Evolutionary conservation across 2,888 invertebrate genomes (phyloP).

Genomic region (Apodemia arnacis): DNA sequence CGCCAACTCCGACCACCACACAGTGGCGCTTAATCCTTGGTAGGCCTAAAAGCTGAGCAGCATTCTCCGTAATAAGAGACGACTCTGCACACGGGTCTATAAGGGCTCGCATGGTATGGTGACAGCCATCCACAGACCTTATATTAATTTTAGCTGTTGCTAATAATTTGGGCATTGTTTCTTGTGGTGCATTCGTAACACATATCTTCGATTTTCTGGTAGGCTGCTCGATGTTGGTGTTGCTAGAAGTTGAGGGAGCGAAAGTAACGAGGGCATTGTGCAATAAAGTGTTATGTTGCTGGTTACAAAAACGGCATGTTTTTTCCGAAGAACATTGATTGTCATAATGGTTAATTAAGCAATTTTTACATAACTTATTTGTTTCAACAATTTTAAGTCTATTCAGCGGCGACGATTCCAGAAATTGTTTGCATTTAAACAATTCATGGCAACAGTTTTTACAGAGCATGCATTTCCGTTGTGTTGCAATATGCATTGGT

Average conservation of each 20-base stretch:
- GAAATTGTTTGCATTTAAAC: too few species aligned
- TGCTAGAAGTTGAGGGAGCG: neutral
- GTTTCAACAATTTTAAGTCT: too few species aligned
- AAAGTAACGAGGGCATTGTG: constrained; percentile 6
- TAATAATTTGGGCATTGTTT: constrained; percentile 3
- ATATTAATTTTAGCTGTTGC: constrained; percentile 22
- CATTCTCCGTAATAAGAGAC: constrained; percentile 15
- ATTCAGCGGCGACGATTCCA: too few species aligned
- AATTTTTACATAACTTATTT: too few species aligned
- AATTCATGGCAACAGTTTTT: too few species aligned
- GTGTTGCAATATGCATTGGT: constrained; percentile 2
- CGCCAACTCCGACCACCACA: too few species aligned
- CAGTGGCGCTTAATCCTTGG: too few species aligned
- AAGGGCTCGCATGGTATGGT: constrained; percentile 4
- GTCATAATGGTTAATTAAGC: too few species aligned
- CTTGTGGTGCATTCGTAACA: neutral
- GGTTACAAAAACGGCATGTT: neutral
- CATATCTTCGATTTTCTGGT: neutral
- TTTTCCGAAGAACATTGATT: neutral
- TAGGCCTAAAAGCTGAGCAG: neutral
- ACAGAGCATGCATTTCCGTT: too few species aligned
- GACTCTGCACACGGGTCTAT: constrained; percentile 13
- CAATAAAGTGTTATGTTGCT: neutral
- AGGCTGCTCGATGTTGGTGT: neutral
- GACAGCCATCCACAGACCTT: neutral